Evolutionary conservation across 2,113 vertebrate genomes (phyloP).

Genomic region (Rhegmatorhina hoffmannsi): DNA sequence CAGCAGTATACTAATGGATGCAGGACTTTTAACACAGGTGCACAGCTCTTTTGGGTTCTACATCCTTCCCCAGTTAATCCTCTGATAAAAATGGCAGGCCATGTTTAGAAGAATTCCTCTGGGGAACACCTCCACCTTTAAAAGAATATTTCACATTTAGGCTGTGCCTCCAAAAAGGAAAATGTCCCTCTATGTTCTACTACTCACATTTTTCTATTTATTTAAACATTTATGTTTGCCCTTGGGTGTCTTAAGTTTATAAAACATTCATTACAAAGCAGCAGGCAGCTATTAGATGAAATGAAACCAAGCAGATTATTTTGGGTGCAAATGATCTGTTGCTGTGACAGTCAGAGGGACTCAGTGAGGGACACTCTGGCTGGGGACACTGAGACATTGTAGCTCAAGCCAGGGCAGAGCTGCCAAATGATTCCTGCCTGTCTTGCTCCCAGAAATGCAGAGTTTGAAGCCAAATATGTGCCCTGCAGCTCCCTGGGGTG

Average conservation of each 20-base stretch:
- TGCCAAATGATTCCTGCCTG: neutral
- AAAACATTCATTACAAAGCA: slow-evolving; percentile 50
- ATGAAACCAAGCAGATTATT: slow-evolving; percentile 14
- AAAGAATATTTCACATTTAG: slow-evolving; percentile 26
- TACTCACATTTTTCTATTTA: slow-evolving; percentile 40
- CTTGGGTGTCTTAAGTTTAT: slow-evolving; percentile 45
- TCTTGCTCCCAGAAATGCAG: neutral
- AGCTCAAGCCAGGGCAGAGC: neutral
- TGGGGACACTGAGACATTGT: neutral
- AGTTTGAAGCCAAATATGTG: neutral
- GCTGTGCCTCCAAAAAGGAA: neutral
- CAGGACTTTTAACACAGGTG: neutral
- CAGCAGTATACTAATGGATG: neutral
- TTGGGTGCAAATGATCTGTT: neutral
- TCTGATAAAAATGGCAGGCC: slow-evolving; percentile 18
- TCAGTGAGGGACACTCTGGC: neutral
- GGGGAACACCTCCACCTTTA: neutral
- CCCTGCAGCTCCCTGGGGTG: neutral
- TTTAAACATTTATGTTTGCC: slow-evolving; percentile 55
- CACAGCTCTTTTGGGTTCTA: neutral
- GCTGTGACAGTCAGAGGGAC: neutral
- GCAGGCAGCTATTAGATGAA: slow-evolving; percentile 42
- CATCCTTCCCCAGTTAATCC: neutral
- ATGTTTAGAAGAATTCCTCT: neutral
- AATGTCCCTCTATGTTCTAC: neutral